Percentiles rank a stretch among this genome's conserved stretches.
Conservation (phyloP, 2,113 vertebrate genomes). For the Taxidea taxus region DNA sequence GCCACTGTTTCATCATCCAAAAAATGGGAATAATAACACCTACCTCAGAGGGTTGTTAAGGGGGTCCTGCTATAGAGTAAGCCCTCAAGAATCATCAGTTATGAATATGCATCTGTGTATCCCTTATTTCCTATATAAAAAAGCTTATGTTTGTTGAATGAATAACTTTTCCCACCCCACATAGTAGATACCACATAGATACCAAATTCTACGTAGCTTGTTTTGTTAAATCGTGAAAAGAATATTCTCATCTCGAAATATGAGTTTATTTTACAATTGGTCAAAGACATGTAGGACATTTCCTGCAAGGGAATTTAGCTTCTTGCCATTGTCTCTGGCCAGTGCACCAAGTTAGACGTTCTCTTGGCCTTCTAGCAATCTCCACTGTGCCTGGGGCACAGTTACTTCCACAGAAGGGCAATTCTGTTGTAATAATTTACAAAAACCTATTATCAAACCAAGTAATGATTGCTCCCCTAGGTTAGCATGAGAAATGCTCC, state of each 20-base stretch:
- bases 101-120: background rate
- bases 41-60: background rate
- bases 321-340: background rate
- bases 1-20: background rate
- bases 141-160: background rate
- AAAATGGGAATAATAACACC: background rate
- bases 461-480: background rate
- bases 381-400: background rate
- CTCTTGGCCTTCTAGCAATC: background rate
- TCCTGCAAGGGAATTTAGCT: background rate
- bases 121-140: background rate
- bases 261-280: background rate
- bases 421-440: background rate
- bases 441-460: background rate
- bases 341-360: background rate
- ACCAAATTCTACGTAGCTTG: background rate
- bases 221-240: background rate
- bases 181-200: background rate
- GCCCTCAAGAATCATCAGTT: background rate
- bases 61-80: background rate
- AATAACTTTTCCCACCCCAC: background rate
- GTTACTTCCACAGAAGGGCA: background rate
- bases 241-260: background rate
- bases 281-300: background rate
- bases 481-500: background rate